Base-by-base conservation (phyloP, 2,113 vertebrate genomes). In the Copsychus sechellarum region DNA sequence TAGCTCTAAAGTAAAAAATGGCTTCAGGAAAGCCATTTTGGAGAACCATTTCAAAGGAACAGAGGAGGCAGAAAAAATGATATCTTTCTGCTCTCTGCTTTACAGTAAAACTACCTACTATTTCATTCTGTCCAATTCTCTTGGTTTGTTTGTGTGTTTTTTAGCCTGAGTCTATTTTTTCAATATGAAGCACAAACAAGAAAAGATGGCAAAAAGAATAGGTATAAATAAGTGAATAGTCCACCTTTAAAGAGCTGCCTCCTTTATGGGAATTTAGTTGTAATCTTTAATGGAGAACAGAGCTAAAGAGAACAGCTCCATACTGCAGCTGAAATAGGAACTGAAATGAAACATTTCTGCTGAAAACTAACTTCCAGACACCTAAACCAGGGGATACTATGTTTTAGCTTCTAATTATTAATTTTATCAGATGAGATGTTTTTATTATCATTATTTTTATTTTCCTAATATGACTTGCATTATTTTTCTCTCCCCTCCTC, bases 1-100 rank as follows among this genome's bases (percentile, higher is more conserved):
- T 51, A 86, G 76, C 86, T 92, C 31, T 81, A 56, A 87, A 96
- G 76, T 88, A 92, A 93, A 95, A 96, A 96, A 94, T 51, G 6
- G 51, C 81, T 56, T 81, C 51, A 71, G 88, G 74, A 93, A 95
- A 95, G 34, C 26, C 28, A 79, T 97, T 97, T 86, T 87, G 65
- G 69, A 83, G 94, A 97, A 82, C 54, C 38, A 65, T 82, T 95
- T 96, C 64, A 81, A 94, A 94, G 78, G 61, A 90, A 77, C 18
- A 86, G 80, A 88, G 15, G 15, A 86, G 56, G 65, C 51, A 91
- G 51, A 89, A 90, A 67, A 94, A 96, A 93, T 66, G 9, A 50
- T 66, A 92, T 82, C 77, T 89, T 93, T 81, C 56, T 93, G 31
- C 65, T 91, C 43, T 58, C 28, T 89, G 73, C 48, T 85, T 87